Evolutionary conservation across 2,113 vertebrate genomes (phyloP).

Genomic region (Gnathonemus echidnorhynchus): DNA sequence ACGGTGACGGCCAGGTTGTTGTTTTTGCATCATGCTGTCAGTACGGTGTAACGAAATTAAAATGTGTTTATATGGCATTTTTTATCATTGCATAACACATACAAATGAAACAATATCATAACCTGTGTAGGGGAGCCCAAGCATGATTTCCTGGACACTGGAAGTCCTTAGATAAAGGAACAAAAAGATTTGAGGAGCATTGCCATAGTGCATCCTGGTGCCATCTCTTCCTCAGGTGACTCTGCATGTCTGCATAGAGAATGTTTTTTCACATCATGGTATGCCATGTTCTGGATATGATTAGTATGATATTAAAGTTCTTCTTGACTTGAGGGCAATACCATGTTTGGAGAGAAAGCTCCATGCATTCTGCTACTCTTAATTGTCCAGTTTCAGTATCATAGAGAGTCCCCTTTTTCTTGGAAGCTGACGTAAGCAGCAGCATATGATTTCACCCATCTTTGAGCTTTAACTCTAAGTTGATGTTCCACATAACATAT

Average conservation of each 20-base stretch:
- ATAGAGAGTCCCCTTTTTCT: not conserved
- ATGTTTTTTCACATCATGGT: not conserved
- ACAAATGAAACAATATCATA: not conserved
- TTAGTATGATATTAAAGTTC: not conserved
- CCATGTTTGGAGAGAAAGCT: not conserved
- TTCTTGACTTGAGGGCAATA: not conserved
- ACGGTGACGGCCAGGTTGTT: not conserved
- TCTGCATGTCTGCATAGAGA: not conserved
- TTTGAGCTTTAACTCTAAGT: not conserved
- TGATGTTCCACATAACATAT: not conserved
- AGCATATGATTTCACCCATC: not conserved
- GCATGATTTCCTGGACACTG: not conserved
- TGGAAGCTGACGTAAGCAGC: not conserved
- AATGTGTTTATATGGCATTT: not conserved
- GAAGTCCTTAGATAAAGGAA: not conserved
- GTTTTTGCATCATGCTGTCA: not conserved
- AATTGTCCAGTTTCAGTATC: not conserved
- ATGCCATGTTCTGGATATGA: not conserved
- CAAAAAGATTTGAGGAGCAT: not conserved
- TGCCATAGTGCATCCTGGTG: not conserved
- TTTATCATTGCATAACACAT: not conserved
- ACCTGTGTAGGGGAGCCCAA: not conserved
- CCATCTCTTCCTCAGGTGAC: not conserved
- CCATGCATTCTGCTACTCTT: not conserved
- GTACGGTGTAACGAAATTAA: not conserved